These are phyloP conservation scores for Hipposideros larvatus DNA, from an alignment of 2,797 vertebrate genomes.

Conservation along the genomic window DNA sequence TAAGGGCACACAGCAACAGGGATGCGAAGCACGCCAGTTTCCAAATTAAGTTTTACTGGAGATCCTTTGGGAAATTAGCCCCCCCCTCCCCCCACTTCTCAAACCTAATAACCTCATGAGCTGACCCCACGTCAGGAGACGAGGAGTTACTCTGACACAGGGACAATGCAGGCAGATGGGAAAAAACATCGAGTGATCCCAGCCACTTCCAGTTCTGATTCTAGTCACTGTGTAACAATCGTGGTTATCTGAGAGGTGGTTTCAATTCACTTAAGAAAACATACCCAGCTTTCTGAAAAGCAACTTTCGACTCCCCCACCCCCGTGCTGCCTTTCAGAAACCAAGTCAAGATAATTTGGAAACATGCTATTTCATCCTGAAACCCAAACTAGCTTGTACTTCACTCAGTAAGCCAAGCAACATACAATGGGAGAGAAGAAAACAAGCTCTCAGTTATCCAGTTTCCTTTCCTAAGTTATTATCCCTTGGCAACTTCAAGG, in stretches of 20 bases:
- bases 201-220: conserved; percentile 43
- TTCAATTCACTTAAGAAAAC: conserved; percentile 64
- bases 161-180: conserved; percentile 33
- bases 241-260: conserved; percentile 64
- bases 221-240: conserved; percentile 56
- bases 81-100: conserved; percentile 11
- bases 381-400: conserved; percentile 65
- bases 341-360: conserved; percentile 59
- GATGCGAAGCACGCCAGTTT: conserved; percentile 41
- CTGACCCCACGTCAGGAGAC: conserved; percentile 21
- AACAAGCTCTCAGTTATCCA: conserved; percentile 17
- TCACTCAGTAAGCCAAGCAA: conserved; percentile 58
- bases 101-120: conserved; percentile 29
- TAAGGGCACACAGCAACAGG: conserved; percentile 57
- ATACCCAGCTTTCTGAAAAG: conserved; percentile 65
- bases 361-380: conserved; percentile 72
- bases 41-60: conserved; percentile 29
- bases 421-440: conserved; percentile 49
- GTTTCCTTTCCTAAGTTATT: conserved; percentile 63
- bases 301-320: conserved; percentile 30
- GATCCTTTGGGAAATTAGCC: conserved; percentile 16
- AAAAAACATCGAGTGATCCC: neutral
- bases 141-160: conserved; percentile 12
- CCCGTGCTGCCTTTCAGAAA: conserved; percentile 58
- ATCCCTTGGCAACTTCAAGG: conserved; percentile 52